Base-by-base conservation (phyloP, 2,888 invertebrate species). In the Tachina grossa region DNA sequence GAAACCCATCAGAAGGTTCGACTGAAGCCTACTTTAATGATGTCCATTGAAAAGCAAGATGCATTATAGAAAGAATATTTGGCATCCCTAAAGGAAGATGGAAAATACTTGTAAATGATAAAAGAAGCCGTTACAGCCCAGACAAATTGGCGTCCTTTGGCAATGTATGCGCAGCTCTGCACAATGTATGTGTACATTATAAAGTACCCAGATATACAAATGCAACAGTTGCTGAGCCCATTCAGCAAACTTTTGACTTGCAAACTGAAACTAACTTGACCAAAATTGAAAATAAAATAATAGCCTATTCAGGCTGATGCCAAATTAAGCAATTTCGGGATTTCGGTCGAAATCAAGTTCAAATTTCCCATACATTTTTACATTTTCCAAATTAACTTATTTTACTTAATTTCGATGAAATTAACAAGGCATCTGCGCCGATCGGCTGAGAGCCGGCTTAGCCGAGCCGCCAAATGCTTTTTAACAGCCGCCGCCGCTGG, bases 31-130 rank as follows among this genome's bases (percentile, higher is more conserved):
- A 53, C 16, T n/a, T 53, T 53, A 53, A 53, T 16, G 53, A 53
- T 16, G 53, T 53, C 1, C 53, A 43, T 43, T 43, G 2, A 10
- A 43, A 43, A 43, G 43, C 43, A 2, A 43, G 43, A 43, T 43
- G 43, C 5, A 43, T 43, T 43, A 43, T 43, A 5, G 43, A 43
- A 43, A 43, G 43, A 43, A 43, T 9, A n/a, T 59, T 72, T 43
- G 72, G 78, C n/a, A 79, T 79, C 9, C 13, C 68, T 6, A 79
- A 79, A 57, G 74, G 74, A 16, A 51, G 68, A 3, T 84, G 83
- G 79, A 72, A 51, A 74, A 84, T 78, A 55, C 45, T 84, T 2
- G 13, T 19, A 2, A 59, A 84, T 63, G 61, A 59, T 9, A 84
- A 84, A 65, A 84, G 74, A 45, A 59, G 74, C 49, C 51, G 63